Conservation (phyloP, 1,140 invertebrate species). For the Philotrypesis tridentata region DNA sequence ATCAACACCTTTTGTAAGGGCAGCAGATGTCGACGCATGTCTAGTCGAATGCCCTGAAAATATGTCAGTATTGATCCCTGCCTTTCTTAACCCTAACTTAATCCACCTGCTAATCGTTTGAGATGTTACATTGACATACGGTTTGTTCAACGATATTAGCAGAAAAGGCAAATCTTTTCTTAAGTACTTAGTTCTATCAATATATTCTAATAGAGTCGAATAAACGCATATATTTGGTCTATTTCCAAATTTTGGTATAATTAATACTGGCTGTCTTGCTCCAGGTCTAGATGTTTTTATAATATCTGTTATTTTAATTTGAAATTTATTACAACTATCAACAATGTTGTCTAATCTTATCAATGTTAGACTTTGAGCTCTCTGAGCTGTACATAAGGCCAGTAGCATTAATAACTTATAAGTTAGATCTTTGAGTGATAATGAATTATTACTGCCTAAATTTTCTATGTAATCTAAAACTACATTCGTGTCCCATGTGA, state of each 20-base stretch:
- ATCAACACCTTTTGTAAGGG: slow-evolving; percentile 38
- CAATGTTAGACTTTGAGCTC: not conserved
- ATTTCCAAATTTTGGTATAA: not conserved
- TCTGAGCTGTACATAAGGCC: not conserved
- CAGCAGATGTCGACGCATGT: slow-evolving; percentile 54
- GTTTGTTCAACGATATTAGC: slow-evolving; percentile 54
- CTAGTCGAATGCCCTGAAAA: slow-evolving; percentile 55
- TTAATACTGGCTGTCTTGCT: not conserved
- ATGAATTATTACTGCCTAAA: not conserved
- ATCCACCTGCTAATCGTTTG: slow-evolving; percentile 56
- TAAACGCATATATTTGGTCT: not conserved
- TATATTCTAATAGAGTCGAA: not conserved
- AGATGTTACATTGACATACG: slow-evolving; percentile 48
- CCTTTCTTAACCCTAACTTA: slow-evolving; percentile 46
- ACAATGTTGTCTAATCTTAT: not conserved
- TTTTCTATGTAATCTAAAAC: not conserved
- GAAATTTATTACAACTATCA: too few relatives aligned
- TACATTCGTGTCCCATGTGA: slow-evolving; percentile 16
- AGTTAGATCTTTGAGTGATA: not conserved
- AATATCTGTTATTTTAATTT: not conserved
- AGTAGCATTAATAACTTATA: not conserved
- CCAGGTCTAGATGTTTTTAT: not conserved
- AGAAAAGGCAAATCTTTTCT: slow-evolving; percentile 24
- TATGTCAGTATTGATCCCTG: slow-evolving; percentile 52
- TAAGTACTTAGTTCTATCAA: not conserved